Conservation (phyloP, 2,888 invertebrate genomes). For the Baccha elongata region DNA sequence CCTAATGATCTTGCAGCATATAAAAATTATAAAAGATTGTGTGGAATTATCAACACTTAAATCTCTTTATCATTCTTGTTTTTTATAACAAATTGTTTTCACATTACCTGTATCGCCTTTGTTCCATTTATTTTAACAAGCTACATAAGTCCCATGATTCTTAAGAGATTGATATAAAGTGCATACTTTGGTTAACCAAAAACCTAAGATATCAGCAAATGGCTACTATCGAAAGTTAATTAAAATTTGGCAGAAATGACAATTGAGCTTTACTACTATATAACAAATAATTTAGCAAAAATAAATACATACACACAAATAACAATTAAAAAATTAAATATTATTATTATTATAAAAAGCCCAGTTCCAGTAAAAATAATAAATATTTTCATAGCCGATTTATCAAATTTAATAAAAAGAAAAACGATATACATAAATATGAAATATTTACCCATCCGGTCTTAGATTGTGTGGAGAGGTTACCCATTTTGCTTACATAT, state of each 20-base stretch:
- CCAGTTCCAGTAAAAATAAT: conserved; percentile 10
- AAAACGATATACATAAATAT: conserved; percentile 39
- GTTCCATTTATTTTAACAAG: too few species aligned
- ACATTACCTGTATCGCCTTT: too few species aligned
- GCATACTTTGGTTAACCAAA: too few species aligned
- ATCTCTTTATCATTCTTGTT: background rate
- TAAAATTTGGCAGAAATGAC: conserved; percentile 4
- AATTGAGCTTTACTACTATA: conserved; percentile 45
- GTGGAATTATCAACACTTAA: too few species aligned
- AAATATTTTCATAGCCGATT: conserved; percentile 9
- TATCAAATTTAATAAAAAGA: background rate
- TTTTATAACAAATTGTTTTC: background rate
- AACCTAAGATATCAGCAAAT: background rate
- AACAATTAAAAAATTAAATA: background rate
- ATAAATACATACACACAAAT: background rate
- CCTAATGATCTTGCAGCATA: too few species aligned
- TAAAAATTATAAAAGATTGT: too few species aligned
- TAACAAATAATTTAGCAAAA: conserved; percentile 26
- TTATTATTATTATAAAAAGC: too few species aligned
- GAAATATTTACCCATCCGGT: conserved; percentile 72
- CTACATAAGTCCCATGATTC: too few species aligned
- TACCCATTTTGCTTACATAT: conserved; percentile 63
- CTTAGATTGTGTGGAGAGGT: conserved; percentile 64
- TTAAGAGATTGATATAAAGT: too few species aligned
- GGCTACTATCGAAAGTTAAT: background rate